These are phyloP conservation scores for Diplolepis rosae DNA, from an alignment of 2,888 invertebrate genomes.

Conservation along the genomic window DNA sequence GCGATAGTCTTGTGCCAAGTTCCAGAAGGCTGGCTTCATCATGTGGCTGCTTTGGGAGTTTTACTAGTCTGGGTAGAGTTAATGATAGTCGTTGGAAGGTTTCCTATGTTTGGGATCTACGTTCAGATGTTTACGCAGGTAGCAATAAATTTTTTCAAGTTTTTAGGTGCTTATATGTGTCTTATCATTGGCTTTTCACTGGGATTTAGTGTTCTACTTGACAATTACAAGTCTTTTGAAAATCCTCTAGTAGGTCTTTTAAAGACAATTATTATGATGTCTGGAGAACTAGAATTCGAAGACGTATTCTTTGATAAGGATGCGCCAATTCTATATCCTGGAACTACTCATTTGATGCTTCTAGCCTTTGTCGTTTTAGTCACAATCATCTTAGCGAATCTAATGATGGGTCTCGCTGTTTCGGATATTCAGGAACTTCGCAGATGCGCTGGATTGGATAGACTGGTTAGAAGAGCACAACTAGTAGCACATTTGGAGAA, in stretches of 20 bases:
- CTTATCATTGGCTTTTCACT: conserved; percentile 87
- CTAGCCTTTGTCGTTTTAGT: conserved; percentile 85
- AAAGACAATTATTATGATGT: conserved; percentile 92
- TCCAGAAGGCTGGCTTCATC: conserved; percentile 82
- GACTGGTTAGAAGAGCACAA: conserved; percentile 87
- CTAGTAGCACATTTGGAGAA: conserved; percentile 88
- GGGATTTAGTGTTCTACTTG: conserved; percentile 88
- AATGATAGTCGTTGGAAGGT: conserved; percentile 90
- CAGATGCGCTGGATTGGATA: conserved; percentile 86
- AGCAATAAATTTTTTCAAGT: conserved; percentile 87
- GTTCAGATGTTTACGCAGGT: conserved; percentile 91
- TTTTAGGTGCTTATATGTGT: conserved; percentile 86
- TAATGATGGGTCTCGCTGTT: conserved; percentile 89
- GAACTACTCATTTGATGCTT: conserved; percentile 85
- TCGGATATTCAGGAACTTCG: conserved; percentile 89
- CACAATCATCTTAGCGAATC: conserved; percentile 87
- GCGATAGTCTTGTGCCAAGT: conserved; percentile 53
- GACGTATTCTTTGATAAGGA: conserved; percentile 82
- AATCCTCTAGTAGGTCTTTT: conserved; percentile 80
- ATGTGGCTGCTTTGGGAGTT: conserved; percentile 86
- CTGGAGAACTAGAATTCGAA: conserved; percentile 89
- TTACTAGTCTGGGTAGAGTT: conserved; percentile 88
- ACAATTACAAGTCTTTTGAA: conserved; percentile 83
- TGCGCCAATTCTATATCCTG: conserved; percentile 78
- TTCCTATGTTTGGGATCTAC: conserved; percentile 89